These are phyloP conservation scores for Lithobates pipiens DNA, from an alignment of 2,797 vertebrate genomes.

Conservation along the genomic window DNA sequence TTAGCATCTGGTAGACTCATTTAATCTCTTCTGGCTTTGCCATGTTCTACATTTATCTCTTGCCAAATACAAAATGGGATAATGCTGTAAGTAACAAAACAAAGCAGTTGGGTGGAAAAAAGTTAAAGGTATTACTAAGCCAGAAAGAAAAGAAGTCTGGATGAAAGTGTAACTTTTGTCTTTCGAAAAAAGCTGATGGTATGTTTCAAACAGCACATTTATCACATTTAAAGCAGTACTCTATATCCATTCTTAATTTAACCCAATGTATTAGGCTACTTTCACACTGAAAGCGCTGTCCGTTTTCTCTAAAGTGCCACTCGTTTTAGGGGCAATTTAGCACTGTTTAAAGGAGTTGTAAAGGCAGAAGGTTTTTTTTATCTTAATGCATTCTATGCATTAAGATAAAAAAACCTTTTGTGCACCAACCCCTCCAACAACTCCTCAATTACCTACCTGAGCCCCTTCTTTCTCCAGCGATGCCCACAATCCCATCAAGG, in stretches of 20 bases:
- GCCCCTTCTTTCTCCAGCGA: too few relatives aligned
- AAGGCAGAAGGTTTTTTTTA: too few relatives aligned
- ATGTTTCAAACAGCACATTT: not conserved
- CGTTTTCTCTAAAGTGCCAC: too few relatives aligned
- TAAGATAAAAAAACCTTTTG: too few relatives aligned
- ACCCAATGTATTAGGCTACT: not conserved
- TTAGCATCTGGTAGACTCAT: conserved; percentile 57
- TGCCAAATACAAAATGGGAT: conserved; percentile 42
- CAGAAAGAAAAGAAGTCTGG: not conserved
- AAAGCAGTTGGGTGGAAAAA: conserved; percentile 3
- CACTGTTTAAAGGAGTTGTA: too few relatives aligned
- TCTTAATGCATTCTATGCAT: too few relatives aligned
- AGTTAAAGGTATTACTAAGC: conserved; percentile 4
- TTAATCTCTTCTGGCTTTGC: conserved; percentile 51
- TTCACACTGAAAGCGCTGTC: too few relatives aligned
- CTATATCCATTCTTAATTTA: too few relatives aligned
- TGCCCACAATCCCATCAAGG: too few relatives aligned
- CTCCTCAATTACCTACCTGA: too few relatives aligned
- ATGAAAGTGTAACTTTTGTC: not conserved
- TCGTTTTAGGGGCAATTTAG: too few relatives aligned
- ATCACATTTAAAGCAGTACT: not conserved
- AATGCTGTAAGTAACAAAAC: conserved; percentile 37
- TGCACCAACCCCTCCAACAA: too few relatives aligned
- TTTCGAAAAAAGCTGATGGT: not conserved
- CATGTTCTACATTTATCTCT: conserved; percentile 37